Percentiles rank a stretch among this genome's conserved stretches.
These are phyloP conservation scores for Pycnomerus fuliginosus DNA, from an alignment of 2,888 invertebrate genomes.

Conservation along the genomic window DNA sequence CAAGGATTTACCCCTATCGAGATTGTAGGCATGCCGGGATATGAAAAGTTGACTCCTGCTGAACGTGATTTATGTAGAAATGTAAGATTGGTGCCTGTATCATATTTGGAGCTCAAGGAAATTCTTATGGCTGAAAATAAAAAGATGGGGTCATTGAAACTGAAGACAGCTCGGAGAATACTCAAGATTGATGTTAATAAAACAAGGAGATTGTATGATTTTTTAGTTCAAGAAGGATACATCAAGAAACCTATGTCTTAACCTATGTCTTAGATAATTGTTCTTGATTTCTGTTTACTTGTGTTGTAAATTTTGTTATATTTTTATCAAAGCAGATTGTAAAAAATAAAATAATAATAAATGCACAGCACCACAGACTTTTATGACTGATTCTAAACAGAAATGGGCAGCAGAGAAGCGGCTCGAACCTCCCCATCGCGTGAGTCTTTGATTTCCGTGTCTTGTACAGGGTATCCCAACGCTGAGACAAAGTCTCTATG, in stretches of 20 bases:
- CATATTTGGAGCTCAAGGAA: slow-evolving; percentile 76
- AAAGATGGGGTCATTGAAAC: slow-evolving; percentile 70
- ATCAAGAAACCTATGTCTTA: slow-evolving; percentile 52
- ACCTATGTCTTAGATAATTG: too few relatives aligned
- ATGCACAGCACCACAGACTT: too few relatives aligned
- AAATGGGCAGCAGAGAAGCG: too few relatives aligned
- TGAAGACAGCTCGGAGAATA: slow-evolving; percentile 79
- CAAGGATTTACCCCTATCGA: slow-evolving; percentile 60
- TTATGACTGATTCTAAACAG: too few relatives aligned
- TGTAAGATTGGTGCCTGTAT: slow-evolving; percentile 72
- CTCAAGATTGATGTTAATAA: slow-evolving; percentile 94
- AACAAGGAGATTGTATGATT: slow-evolving; percentile 84
- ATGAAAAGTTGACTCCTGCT: slow-evolving; percentile 65
- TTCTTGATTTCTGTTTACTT: too few relatives aligned
- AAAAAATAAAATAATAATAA: too few relatives aligned
- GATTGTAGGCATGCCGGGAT: slow-evolving; percentile 75
- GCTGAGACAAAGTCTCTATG: too few relatives aligned
- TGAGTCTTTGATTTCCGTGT: too few relatives aligned
- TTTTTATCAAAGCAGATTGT: too few relatives aligned
- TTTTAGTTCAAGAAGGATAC: slow-evolving; percentile 70
- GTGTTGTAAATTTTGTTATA: too few relatives aligned
- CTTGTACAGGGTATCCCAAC: too few relatives aligned
- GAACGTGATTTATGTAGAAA: slow-evolving; percentile 79
- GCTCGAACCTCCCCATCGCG: too few relatives aligned
- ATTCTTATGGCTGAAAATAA: slow-evolving; percentile 73